A percentile compares a stretch with the other conserved stretches of the same genome.
These are phyloP conservation scores for Myotis yumanensis DNA, from an alignment of 2,113 vertebrate genomes.

Conservation along the genomic window DNA sequence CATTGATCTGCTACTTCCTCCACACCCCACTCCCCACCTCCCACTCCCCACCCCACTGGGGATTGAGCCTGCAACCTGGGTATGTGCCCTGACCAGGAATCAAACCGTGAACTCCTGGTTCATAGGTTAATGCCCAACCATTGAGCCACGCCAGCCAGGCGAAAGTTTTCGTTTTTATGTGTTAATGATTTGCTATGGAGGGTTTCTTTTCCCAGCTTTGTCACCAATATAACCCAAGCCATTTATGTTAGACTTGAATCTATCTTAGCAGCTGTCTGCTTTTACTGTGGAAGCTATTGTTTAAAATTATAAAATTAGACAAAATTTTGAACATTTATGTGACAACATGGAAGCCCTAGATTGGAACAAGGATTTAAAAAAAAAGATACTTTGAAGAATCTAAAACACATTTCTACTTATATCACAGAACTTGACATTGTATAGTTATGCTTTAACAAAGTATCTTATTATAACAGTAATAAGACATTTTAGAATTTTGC, in stretches of 20 bases:
- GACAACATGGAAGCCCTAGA: neutral
- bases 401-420: neutral
- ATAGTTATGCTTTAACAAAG: neutral
- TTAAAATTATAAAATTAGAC: neutral
- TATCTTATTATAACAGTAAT: neutral
- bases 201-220: neutral
- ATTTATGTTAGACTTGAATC: neutral
- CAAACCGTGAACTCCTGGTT: too few relatives aligned
- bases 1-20: too few relatives aligned
- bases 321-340: neutral
- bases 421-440: neutral
- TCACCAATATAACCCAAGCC: neutral
- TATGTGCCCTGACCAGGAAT: too few relatives aligned
- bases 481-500: neutral
- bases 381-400: neutral
- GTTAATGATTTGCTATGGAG: neutral
- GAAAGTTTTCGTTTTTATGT: neutral
- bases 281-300: neutral
- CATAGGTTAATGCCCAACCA: too few relatives aligned
- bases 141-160: too few relatives aligned
- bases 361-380: neutral
- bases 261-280: neutral
- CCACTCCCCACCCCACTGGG: too few relatives aligned
- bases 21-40: too few relatives aligned
- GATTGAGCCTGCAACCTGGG: too few relatives aligned